These are phyloP conservation scores for Mylabris phalerata DNA, from an alignment of 1,140 invertebrate genomes.

Conservation along the genomic window DNA sequence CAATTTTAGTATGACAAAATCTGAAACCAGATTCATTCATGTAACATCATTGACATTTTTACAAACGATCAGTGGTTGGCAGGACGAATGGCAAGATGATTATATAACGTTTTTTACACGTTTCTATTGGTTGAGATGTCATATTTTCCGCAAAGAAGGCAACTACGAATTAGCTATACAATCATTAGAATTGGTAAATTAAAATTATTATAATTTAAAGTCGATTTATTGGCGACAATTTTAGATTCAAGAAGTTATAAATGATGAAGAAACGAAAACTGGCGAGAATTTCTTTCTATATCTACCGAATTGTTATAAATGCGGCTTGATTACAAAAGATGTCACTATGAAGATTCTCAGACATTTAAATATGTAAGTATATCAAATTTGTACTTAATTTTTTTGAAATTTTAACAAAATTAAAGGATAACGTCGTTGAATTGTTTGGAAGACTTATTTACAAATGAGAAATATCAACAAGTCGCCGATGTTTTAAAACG, in stretches of 20 bases:
- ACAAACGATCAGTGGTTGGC: conserved; percentile 39
- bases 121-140: conserved; percentile 49
- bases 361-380: conserved; percentile 45
- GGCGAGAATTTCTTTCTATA: conserved; percentile 36
- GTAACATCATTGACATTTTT: conserved; percentile 28
- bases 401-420: conserved; percentile 5
- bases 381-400: background rate
- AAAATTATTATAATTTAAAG: background rate
- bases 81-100: conserved; percentile 41
- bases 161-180: conserved; percentile 46
- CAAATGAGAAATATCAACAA: conserved; percentile 56
- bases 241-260: conserved; percentile 41
- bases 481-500: conserved; percentile 58
- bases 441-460: conserved; percentile 52
- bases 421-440: conserved; percentile 49
- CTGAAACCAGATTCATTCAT: conserved; percentile 3
- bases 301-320: conserved; percentile 48
- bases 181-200: conserved; percentile 43
- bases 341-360: conserved; percentile 45
- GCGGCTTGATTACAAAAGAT: conserved; percentile 42
- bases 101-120: conserved; percentile 43
- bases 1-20: conserved; percentile 13
- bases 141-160: conserved; percentile 46
- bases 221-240: conserved; percentile 7
- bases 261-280: conserved; percentile 35